Evolutionary conservation across 2,113 vertebrate species (phyloP), one percentile per base, ranked within the genome.

Genomic region (Aythya baeri): DNA sequence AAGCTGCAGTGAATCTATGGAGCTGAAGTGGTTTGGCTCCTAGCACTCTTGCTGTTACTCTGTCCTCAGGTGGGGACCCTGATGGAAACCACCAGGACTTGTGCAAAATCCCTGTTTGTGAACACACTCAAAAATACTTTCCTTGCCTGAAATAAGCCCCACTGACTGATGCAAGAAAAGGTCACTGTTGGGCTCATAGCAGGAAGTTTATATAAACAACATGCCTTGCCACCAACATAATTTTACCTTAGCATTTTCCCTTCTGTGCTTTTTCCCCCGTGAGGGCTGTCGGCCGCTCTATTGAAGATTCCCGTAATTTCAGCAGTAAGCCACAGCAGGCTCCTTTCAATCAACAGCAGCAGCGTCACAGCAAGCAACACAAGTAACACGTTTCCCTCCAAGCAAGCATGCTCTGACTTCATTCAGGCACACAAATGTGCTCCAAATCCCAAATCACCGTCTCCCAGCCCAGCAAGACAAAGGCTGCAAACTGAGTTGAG

Each of bases 271-370:
- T 85, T 17, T 96, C 36, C 55, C 78, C 13, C 59, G 54, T 1
- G 5, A 95, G 92, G 49, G 74, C 88, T 93, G 83, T 70, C 2
- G 1, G 75, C 92, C 0, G 1, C 20, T 72, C 65, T 88, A 46
- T 67, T 94, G 94, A 91, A 83, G 92, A 92, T 80, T 92, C 86
- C 70, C 8, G 27, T 93, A 83, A 92, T 97, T 96, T 89, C 72
- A 93, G 83, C 89, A 75, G 80, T 85, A 93, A 91, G 70, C 32
- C 95, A 77, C 96, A 95, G 96, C 96, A 96, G 92, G 94, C 14
- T 92, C 43, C 86, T 92, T 93, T 97, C 95, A 92, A 81, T 96
- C 95, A 89, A 72, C 75, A 85, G 78, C 80, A 85, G 52, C 80
- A 65, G 83, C 22, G 18, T 88, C 91, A 87, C 95, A 91, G 94